Base-by-base conservation (phyloP, 2,888 invertebrate genomes). In the Ypsolopha scabrella region DNA sequence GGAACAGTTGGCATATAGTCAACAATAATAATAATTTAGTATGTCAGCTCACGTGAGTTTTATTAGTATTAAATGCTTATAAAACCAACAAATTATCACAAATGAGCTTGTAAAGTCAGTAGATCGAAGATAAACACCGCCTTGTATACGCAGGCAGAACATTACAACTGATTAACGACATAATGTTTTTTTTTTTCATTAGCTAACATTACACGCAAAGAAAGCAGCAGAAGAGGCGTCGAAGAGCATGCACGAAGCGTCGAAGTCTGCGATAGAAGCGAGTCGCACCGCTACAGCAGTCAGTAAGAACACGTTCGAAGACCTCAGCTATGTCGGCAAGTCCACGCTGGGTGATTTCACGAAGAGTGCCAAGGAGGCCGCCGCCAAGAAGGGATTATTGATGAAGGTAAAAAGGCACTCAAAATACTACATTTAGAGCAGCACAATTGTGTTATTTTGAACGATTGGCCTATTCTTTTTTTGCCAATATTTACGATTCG, bases 351-450 rank as follows among this genome's bases (percentile, higher is more conserved):
- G 95, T 0, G 96, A 96, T 72, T 81, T 97, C 13, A 96, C 96
- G 0, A 97, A 96, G 78, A 94, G 94, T 64, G 96, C 96, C 1
- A 94, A 96, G 65, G 95, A 96, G 80, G 95, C 87, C 1, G 96
- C 94, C 3, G 88, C 93, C 0, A 96, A 96, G 69, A 94, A 94
- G 68, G 95, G 95, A 54, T 81, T 96, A 51, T 80, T 95, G 13
- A 69, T 75, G 48, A 93, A 94, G 88, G 93, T 92, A 77, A 59
- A n/a, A 38, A 4, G 6, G 6, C 38, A 38, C n/a, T 24, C 24
- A 24, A 24, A 24, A 24, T 24, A 3, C 2, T 24, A 24, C 4
- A 24, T 24, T 24, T 24, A 3, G 4, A 24, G 24, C 2, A 6
- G 38, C 1, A 2, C 6, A 38, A 8, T n/a, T 41, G 10, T 41